phyloP scores from a whole-genome alignment of 2,888 invertebrate species.

The Sicus ferrugineus region DNA sequence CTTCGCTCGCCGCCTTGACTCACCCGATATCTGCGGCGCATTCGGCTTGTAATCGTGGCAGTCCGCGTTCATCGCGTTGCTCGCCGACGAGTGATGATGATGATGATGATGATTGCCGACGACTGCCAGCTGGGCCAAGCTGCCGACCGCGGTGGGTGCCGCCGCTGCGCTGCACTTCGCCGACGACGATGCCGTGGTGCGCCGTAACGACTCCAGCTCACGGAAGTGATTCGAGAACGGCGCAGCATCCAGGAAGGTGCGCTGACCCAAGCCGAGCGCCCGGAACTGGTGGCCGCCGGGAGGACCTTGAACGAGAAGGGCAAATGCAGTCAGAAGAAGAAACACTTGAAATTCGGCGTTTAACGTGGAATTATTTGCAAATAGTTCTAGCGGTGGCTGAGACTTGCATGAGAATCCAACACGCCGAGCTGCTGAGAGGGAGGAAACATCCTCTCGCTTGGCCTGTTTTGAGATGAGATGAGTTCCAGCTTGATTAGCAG shows the following conservation, averaged over 20 bases:
- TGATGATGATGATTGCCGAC: conserved; percentile 60
- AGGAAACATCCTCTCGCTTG: background rate
- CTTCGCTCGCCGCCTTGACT: too few relatives aligned
- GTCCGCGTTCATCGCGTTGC: conserved; percentile 63
- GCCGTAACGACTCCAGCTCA: conserved; percentile 75
- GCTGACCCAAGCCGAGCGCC: conserved; percentile 76
- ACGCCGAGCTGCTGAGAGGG: too few relatives aligned
- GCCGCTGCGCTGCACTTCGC: conserved; percentile 40
- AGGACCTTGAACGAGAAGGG: conserved; percentile 64
- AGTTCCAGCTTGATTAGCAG: too few relatives aligned
- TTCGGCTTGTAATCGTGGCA: conserved; percentile 74
- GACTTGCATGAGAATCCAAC: too few relatives aligned
- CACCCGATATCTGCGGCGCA: conserved; percentile 66
- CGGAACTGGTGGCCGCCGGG: conserved; percentile 75
- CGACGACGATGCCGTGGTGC: conserved; percentile 61
- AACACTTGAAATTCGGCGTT: too few relatives aligned
- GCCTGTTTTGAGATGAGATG: too few relatives aligned
- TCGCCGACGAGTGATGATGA: conserved; percentile 63
- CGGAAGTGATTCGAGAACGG: conserved; percentile 73
- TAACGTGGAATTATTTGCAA: too few relatives aligned
- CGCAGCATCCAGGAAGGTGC: conserved; percentile 72
- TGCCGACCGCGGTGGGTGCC: conserved; percentile 58
- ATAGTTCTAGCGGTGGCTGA: background rate
- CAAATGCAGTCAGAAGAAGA: background rate
- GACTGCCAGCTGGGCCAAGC: conserved; percentile 51